Evolutionary conservation across 2,888 invertebrate genomes (phyloP).

Genomic region (Cosmia trapezina): DNA sequence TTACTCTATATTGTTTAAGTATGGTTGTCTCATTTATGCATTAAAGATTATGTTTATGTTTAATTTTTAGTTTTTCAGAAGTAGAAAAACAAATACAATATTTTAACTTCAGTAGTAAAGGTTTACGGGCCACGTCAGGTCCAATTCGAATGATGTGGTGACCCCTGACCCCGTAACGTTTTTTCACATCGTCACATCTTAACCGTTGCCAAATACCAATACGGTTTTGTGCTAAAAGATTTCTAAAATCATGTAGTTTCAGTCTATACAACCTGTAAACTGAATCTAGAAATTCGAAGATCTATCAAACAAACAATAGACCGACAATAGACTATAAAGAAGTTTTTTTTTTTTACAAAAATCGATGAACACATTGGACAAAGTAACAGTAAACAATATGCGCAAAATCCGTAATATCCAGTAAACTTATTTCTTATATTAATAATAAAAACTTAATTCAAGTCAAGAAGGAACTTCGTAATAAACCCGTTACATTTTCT

Average conservation of each 20-base stretch:
- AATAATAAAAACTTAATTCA: slow-evolving; percentile 52
- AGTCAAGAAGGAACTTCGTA: slow-evolving; percentile 42
- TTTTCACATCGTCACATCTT: background rate
- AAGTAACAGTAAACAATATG: slow-evolving; percentile 20
- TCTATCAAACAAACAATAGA: background rate
- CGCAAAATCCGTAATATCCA: slow-evolving; percentile 19
- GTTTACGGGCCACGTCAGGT: background rate
- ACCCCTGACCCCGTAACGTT: background rate
- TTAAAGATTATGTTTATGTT: too few relatives aligned
- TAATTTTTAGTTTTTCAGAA: too few relatives aligned
- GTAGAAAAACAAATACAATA: background rate
- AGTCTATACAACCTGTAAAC: too few relatives aligned
- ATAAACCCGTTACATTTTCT: slow-evolving; percentile 42
- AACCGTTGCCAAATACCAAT: background rate
- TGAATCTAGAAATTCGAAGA: background rate
- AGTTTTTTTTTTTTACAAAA: slow-evolving; percentile 10
- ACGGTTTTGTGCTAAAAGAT: background rate
- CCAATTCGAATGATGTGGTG: background rate
- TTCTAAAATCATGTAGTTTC: background rate
- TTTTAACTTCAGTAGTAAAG: background rate
- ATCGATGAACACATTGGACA: background rate
- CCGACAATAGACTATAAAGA: background rate
- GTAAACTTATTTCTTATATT: slow-evolving; percentile 24
- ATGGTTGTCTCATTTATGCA: too few relatives aligned
- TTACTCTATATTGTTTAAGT: too few relatives aligned